phyloP scores from a whole-genome alignment of 2,888 invertebrate species.

The Meghimatium bilineatum region DNA sequence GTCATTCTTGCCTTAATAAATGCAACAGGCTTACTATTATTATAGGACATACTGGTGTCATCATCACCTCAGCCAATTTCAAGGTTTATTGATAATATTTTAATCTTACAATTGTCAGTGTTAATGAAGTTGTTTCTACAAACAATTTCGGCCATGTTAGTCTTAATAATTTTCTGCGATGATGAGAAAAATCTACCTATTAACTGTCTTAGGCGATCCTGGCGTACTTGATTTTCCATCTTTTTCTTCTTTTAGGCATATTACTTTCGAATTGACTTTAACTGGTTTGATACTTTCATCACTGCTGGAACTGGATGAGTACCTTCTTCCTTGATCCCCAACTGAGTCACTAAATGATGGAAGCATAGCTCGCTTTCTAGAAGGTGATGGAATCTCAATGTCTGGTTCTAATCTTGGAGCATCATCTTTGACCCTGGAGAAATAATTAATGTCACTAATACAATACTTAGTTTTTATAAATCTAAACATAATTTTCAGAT shows the following conservation, averaged over 20 bases:
- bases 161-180: background rate
- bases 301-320: conserved; percentile 39
- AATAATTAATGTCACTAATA: too few relatives aligned
- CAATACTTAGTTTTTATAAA: too few relatives aligned
- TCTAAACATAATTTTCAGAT: too few relatives aligned
- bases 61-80: background rate
- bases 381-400: conserved; percentile 38
- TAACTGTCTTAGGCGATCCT: conserved; percentile 37
- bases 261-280: conserved; percentile 54
- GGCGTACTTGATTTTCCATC: conserved; percentile 30
- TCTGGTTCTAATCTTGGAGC: conserved; percentile 62
- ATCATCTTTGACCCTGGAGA: conserved; percentile 63
- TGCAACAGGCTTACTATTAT: background rate
- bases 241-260: conserved; percentile 48
- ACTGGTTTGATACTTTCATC: conserved; percentile 42
- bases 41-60: background rate
- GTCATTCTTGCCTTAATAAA: background rate
- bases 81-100: background rate
- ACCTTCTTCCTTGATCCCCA: background rate
- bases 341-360: background rate
- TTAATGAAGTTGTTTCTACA: background rate
- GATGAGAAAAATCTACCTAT: conserved; percentile 5
- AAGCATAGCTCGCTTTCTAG: conserved; percentile 32
- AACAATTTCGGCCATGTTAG: background rate
- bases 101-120: too few relatives aligned